Percentiles rank a stretch among this genome's conserved stretches.
These are phyloP conservation scores for Podocnemis expansa DNA, from an alignment of 2,113 vertebrate species.

Conservation along the genomic window DNA sequence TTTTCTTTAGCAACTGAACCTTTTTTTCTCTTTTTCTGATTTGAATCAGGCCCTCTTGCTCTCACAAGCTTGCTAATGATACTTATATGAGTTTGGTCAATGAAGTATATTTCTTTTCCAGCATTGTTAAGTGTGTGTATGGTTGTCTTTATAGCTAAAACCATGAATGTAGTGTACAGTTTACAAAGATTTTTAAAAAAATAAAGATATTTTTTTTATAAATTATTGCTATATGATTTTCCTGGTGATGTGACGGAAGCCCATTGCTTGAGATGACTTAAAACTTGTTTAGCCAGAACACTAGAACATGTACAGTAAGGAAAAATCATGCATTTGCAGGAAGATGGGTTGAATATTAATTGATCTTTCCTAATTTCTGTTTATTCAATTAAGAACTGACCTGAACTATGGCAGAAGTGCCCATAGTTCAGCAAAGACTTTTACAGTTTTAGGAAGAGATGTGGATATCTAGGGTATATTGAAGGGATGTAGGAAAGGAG, in stretches of 20 bases:
- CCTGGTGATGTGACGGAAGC: neutral
- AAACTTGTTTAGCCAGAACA: slow-evolving; percentile 3
- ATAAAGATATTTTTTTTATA: neutral
- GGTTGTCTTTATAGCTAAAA: neutral
- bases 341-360: neutral
- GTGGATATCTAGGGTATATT: neutral
- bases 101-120: neutral
- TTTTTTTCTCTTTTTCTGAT: too few relatives aligned
- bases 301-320: neutral
- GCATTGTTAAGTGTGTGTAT: neutral
- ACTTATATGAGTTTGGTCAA: neutral
- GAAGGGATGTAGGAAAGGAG: neutral
- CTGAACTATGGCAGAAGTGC: neutral
- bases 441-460: neutral
- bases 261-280: neutral
- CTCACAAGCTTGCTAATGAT: neutral
- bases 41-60: neutral
- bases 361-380: neutral
- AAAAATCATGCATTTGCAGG: neutral
- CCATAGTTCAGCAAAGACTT: neutral
- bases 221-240: neutral
- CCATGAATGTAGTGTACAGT: neutral
- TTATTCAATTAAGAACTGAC: neutral
- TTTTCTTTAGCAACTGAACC: neutral
- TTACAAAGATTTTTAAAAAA: neutral